phyloP scores from a whole-genome alignment of 2,888 invertebrate species.

The Drosophila gaucha region DNA sequence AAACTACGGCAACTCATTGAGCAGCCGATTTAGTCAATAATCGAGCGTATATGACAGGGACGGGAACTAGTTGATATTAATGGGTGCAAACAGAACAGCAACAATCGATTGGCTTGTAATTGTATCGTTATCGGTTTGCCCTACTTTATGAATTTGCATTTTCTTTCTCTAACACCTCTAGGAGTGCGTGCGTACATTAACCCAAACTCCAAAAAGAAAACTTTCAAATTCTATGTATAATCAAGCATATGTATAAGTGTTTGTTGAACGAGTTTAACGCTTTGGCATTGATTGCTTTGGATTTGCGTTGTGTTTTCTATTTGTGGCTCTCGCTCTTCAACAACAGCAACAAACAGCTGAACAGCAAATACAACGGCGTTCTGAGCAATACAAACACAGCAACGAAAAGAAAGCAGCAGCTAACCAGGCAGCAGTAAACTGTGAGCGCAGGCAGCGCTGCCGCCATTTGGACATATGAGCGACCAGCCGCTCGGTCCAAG shows the following conservation, averaged over 20 bases:
- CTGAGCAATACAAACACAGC: constrained; percentile 14
- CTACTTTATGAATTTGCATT: constrained; percentile 13
- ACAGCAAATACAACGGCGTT: constrained; percentile 18
- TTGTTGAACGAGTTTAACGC: constrained; percentile 39
- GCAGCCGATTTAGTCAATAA: constrained; percentile 18
- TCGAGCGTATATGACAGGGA: constrained; percentile 6
- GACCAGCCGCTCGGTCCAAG: constrained; percentile 3
- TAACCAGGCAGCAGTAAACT: constrained; percentile 13
- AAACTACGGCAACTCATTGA: constrained; percentile 35
- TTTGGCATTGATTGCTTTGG: constrained; percentile 39
- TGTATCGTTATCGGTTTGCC: constrained; percentile 3
- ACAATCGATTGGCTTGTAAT: background rate
- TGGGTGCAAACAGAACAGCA: background rate
- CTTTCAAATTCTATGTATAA: constrained; percentile 20
- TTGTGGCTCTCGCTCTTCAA: constrained; percentile 43
- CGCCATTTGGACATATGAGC: constrained; percentile 31
- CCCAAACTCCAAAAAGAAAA: constrained; percentile 24
- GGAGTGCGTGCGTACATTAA: constrained; percentile 32
- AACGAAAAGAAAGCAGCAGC: constrained; percentile 44
- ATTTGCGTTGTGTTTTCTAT: constrained; percentile 63
- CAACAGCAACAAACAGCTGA: constrained; percentile 47
- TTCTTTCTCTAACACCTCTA: constrained; percentile 3
- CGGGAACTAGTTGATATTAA: background rate
- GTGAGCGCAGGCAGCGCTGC: constrained; percentile 34
- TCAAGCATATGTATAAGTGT: constrained; percentile 10